Evolutionary conservation across 1,140 invertebrate species (phyloP), one percentile per base, ranked within the genome.

Genomic region (Helicoverpa zea): DNA sequence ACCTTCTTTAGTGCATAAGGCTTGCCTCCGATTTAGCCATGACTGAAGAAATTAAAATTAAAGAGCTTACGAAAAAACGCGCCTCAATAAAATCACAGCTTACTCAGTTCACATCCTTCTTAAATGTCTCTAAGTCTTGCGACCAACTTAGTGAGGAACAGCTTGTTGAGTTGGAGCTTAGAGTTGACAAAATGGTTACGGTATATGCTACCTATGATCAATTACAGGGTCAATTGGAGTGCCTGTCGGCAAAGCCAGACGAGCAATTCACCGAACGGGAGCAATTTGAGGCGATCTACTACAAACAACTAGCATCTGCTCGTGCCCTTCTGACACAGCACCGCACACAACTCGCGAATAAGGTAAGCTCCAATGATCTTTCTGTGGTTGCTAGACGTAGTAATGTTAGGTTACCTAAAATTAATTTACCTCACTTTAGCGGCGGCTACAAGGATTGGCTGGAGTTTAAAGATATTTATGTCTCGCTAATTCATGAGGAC

Each of bases 41-140:
- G 63, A 35, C 35, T 66, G 30, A 66, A 47, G 30, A 66, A 56
- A 66, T 43, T 11, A 52, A 56, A 72, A 18, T 43, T 16, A 68
- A 64, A 54, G 43, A 14, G 29, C 51, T 56, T 16, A 56, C 54
- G 52, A 72, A 18, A 12, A 72, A 43, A 9, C 47, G n/a, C 30
- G 66, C 66, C 66, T 72, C 49, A 56, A 4, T 56, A 56, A 56
- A 56, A 56, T 56, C 54, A 9, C 54, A 56, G 54, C n/a, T 56
- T 56, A 16, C 54, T 1, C 54, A 56, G 14, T 52, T 52, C 51
- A 52, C 51, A 52, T 14, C 51, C 12, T 52, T 52, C 14, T 52
- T 52, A 52, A 52, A 10, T 52, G 14, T 14, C 10, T 14, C 13
- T 52, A 52, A 52, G 51, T 52, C 51, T 52, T 52, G 51, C 51